phyloP scores from a whole-genome alignment of 1,140 invertebrate species.

The Zophobas morio region DNA sequence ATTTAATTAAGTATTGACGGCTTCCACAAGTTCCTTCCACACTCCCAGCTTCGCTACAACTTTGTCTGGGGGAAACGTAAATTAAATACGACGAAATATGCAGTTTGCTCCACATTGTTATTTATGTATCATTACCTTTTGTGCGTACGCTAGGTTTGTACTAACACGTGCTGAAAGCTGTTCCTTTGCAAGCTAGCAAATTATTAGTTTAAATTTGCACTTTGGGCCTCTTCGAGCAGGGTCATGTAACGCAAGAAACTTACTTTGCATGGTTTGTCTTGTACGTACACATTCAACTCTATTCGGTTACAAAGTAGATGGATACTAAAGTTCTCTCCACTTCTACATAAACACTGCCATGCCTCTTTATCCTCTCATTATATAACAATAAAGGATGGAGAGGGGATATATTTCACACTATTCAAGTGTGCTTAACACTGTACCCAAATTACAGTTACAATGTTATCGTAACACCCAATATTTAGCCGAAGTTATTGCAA shows the following conservation, averaged over 20 bases:
- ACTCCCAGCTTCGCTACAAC: neutral
- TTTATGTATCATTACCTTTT: constrained; percentile 30
- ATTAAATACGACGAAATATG: constrained; percentile 7
- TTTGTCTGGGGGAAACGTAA: neutral
- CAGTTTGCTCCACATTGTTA: constrained; percentile 8
- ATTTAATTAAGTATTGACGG: constrained; percentile 39
- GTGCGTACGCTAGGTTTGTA: neutral
- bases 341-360: constrained; percentile 21
- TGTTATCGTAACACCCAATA: no score
- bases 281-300: constrained; percentile 26
- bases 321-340: constrained; percentile 26
- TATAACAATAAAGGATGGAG: constrained; percentile 14
- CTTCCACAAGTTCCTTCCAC: constrained; percentile 5
- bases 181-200: constrained; percentile 32
- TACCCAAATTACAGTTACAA: no score
- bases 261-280: constrained; percentile 34
- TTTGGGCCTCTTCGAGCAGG: constrained; percentile 13
- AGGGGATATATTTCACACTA: constrained; percentile 7
- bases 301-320: constrained; percentile 27
- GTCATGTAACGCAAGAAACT: constrained; percentile 11
- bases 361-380: constrained; percentile 15
- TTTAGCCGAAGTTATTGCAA: no score
- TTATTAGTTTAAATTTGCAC: constrained; percentile 38
- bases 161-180: constrained; percentile 6
- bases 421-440: neutral